phyloP scores from a whole-genome alignment of 2,888 invertebrate genomes.

The Latrodectus hesperus region DNA sequence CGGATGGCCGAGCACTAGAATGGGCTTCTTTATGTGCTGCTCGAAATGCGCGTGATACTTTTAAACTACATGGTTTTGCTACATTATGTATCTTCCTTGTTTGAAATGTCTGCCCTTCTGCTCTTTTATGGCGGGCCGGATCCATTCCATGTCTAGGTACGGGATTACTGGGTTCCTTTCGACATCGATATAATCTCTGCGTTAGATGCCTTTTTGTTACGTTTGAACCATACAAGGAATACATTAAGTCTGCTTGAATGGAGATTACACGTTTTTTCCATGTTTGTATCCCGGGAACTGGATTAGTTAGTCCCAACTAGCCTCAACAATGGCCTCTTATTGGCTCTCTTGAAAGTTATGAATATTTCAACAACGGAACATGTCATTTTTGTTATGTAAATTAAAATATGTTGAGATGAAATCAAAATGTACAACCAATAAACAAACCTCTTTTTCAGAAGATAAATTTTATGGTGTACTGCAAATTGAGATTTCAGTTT shows the following conservation, averaged over 20 bases:
- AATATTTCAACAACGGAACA: neutral
- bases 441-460: no score
- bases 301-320: constrained; percentile 32
- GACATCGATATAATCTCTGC: constrained; percentile 31
- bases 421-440: no score
- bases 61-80: constrained; percentile 35
- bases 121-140: constrained; percentile 5
- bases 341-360: neutral
- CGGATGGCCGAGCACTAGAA: constrained; percentile 42
- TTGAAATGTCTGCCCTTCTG: constrained; percentile 19
- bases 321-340: neutral
- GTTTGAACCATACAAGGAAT: neutral
- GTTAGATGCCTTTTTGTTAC: constrained; percentile 34
- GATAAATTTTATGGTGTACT: no score
- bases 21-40: constrained; percentile 14
- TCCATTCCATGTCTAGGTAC: constrained; percentile 13
- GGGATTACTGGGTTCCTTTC: constrained; percentile 41
- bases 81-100: neutral
- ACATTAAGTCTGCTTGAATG: constrained; percentile 31
- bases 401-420: no score
- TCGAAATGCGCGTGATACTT: constrained; percentile 40
- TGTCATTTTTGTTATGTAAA: no score
- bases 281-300: constrained; percentile 45
- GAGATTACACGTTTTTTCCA: constrained; percentile 55
- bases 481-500: no score